Conservation (phyloP, 1,140 invertebrate genomes). For the Cyphomyrmex costatus region DNA sequence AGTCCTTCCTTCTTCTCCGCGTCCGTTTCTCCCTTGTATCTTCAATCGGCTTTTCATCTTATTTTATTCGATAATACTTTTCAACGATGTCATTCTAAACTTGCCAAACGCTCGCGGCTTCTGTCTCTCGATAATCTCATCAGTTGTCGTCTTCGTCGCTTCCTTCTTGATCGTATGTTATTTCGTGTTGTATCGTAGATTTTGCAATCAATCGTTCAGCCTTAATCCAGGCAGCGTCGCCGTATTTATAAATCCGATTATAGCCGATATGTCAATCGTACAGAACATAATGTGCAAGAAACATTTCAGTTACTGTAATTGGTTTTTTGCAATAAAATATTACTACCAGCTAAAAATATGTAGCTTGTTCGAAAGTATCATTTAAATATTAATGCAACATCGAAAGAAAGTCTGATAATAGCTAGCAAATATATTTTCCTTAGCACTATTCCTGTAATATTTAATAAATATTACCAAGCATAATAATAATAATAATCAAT, state of each 20-base stretch:
- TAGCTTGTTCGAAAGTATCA: background rate
- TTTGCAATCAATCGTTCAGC: slow-evolving; percentile 3
- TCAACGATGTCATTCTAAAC: slow-evolving; percentile 54
- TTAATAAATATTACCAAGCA: no score
- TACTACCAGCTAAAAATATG: background rate
- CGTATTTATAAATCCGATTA: slow-evolving; percentile 37
- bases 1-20: slow-evolving; percentile 13
- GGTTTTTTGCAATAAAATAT: background rate
- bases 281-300: background rate
- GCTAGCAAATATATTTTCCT: no score
- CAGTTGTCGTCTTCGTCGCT: slow-evolving; percentile 14
- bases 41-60: slow-evolving; percentile 22
- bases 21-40: background rate
- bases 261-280: slow-evolving; percentile 1
- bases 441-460: no score
- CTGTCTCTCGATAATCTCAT: slow-evolving; percentile 56
- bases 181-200: slow-evolving; percentile 37
- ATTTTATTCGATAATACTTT: slow-evolving; percentile 42
- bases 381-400: background rate
- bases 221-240: slow-evolving; percentile 33
- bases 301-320: slow-evolving; percentile 1
- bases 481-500: no score
- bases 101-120: slow-evolving; percentile 44
- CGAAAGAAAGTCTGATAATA: no score
- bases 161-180: slow-evolving; percentile 20